Evolutionary conservation across 2,888 invertebrate genomes (phyloP).

Genomic region (Selenia dentaria): DNA sequence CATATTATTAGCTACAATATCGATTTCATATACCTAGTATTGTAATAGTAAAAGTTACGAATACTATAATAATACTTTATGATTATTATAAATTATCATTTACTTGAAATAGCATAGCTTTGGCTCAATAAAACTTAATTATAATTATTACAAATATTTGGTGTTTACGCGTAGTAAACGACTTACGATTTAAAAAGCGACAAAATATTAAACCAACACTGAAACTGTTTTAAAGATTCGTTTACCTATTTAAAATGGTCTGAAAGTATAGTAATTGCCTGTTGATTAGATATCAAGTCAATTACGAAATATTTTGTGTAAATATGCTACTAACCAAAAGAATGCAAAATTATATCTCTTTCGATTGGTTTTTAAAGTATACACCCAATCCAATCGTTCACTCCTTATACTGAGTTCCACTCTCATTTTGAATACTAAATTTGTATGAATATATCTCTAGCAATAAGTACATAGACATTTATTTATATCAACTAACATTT

Average conservation of each 20-base stretch:
- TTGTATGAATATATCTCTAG: background rate
- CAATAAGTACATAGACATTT: slow-evolving; percentile 6
- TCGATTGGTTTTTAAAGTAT: too few species aligned
- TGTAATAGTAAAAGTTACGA: slow-evolving; percentile 49
- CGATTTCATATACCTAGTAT: slow-evolving; percentile 43
- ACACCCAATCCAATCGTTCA: too few species aligned
- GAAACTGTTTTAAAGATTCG: too few species aligned
- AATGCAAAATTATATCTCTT: too few species aligned
- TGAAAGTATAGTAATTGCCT: too few species aligned
- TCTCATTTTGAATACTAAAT: background rate
- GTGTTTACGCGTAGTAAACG: slow-evolving; percentile 26
- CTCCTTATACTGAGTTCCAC: too few species aligned
- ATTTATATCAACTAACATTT: slow-evolving; percentile 5
- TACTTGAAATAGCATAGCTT: slow-evolving; percentile 59
- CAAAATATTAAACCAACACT: slow-evolving; percentile 8
- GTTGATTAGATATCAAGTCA: too few species aligned
- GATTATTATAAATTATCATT: slow-evolving; percentile 47
- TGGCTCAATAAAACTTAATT: slow-evolving; percentile 59
- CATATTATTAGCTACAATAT: slow-evolving; percentile 26
- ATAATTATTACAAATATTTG: slow-evolving; percentile 20
- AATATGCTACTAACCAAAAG: too few species aligned
- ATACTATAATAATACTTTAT: slow-evolving; percentile 35
- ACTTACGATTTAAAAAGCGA: slow-evolving; percentile 34
- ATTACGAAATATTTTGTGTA: too few species aligned
- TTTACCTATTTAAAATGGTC: too few species aligned